Percentiles rank a stretch among this genome's conserved stretches.
Evolutionary conservation across 1,140 invertebrate genomes (phyloP).

Genomic region (Cryptotermes secundus): DNA sequence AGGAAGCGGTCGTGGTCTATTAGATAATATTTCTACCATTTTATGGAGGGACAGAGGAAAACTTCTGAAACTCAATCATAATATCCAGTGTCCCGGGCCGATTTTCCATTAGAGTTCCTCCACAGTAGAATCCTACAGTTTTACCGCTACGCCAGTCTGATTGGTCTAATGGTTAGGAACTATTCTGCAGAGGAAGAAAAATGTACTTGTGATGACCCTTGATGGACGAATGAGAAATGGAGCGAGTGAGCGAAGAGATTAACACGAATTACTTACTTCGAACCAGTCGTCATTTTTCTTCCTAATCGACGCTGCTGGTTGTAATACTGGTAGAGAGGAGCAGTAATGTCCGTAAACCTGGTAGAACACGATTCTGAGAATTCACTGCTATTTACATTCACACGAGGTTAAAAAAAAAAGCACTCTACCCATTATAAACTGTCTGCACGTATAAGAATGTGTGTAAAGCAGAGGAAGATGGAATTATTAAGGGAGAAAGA

Average conservation of each 20-base stretch:
- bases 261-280: background rate
- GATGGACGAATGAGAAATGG: no score
- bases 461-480: conserved; percentile 10
- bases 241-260: background rate
- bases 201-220: background rate
- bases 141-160: no score
- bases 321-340: background rate
- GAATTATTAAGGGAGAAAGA: conserved; percentile 3
- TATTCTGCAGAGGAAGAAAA: background rate
- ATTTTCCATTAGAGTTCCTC: no score
- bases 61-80: no score
- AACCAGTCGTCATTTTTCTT: background rate
- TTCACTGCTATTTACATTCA: background rate
- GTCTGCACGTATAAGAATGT: background rate
- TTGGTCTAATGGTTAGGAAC: no score
- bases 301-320: background rate
- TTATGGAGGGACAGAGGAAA: no score
- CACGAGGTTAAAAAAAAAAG: background rate
- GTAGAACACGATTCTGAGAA: conserved; percentile 16
- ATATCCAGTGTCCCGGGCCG: no score
- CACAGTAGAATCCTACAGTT: no score
- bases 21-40: no score
- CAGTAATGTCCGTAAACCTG: background rate
- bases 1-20: no score
- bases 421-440: background rate